A percentile compares a stretch with the other conserved stretches of the same genome.
These are phyloP conservation scores for Myiagra hebetior DNA, from an alignment of 2,113 vertebrate species.

Conservation along the genomic window DNA sequence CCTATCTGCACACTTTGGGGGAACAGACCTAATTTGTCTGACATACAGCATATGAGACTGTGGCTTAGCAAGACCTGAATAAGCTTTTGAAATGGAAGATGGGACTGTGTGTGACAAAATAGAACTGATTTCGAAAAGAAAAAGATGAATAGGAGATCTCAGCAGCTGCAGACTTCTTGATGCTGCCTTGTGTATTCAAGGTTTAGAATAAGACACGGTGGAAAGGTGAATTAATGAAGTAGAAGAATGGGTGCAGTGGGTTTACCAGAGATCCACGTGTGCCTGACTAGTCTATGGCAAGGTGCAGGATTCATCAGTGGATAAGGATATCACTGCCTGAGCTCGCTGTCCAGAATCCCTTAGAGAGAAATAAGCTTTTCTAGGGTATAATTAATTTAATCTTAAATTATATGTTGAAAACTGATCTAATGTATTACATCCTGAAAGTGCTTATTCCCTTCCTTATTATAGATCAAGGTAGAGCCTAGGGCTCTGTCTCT, in stretches of 20 bases:
- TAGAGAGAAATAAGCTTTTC: not conserved
- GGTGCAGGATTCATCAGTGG: not conserved
- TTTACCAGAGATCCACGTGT: not conserved
- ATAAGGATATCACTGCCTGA: not conserved
- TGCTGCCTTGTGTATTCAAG: not conserved
- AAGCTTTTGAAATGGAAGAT: not conserved
- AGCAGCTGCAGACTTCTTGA: not conserved
- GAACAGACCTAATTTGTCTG: not conserved
- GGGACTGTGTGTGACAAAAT: not conserved
- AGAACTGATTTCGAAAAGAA: not conserved
- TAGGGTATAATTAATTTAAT: slow-evolving; percentile 34
- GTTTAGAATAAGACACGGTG: not conserved
- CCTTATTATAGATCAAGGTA: not conserved
- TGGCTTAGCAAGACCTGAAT: not conserved
- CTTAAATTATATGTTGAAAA: slow-evolving; percentile 33
- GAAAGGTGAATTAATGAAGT: not conserved
- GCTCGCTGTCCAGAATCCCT: not conserved
- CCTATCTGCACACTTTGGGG: not conserved
- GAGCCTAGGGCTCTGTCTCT: not conserved
- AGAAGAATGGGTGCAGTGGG: not conserved
- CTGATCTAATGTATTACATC: slow-evolving; percentile 1
- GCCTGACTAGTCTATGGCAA: not conserved
- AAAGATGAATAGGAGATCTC: not conserved
- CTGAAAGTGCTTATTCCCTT: not conserved
- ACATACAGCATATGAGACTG: not conserved